phyloP scores from a whole-genome alignment of 2,797 vertebrate genomes.

The Melanotaenia parkinsoni region DNA sequence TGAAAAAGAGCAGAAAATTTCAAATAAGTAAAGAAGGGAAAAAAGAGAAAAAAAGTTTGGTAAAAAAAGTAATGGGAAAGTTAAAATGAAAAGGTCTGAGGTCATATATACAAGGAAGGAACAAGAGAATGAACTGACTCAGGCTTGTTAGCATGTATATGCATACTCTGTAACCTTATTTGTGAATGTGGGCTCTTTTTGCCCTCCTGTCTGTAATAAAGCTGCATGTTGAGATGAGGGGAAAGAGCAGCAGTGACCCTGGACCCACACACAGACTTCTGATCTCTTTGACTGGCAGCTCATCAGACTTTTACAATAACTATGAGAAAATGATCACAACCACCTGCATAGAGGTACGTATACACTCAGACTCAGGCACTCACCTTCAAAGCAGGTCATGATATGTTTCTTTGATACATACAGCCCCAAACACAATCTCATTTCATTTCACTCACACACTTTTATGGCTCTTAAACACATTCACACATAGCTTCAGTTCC shows the following conservation, averaged over 20 bases:
- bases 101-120: conserved; percentile 48
- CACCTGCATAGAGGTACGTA: conserved; percentile 16
- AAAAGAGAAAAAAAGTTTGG: conserved; percentile 17
- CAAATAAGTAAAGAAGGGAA: conserved; percentile 1
- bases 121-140: conserved; percentile 34
- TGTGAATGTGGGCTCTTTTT: conserved; percentile 50
- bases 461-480: conserved; percentile 29
- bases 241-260: conserved; percentile 47
- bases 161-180: conserved; percentile 64
- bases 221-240: conserved; percentile 13
- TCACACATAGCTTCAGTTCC: conserved; percentile 15
- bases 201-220: conserved; percentile 43
- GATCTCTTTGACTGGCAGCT: conserved; percentile 68
- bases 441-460: conserved; percentile 16
- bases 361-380: conserved; percentile 11
- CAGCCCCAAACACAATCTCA: conserved; percentile 14
- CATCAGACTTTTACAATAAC: conserved; percentile 31
- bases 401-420: conserved; percentile 15
- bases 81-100: conserved; percentile 56
- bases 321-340: conserved; percentile 30
- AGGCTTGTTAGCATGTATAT: conserved; percentile 63
- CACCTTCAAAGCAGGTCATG: conserved; percentile 28
- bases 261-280: conserved; percentile 48
- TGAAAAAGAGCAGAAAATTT: conserved; percentile 23
- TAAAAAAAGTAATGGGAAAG: conserved; percentile 28